phyloP scores from a whole-genome alignment of 2,888 invertebrate genomes.

The Teleogryllus oceanicus region DNA sequence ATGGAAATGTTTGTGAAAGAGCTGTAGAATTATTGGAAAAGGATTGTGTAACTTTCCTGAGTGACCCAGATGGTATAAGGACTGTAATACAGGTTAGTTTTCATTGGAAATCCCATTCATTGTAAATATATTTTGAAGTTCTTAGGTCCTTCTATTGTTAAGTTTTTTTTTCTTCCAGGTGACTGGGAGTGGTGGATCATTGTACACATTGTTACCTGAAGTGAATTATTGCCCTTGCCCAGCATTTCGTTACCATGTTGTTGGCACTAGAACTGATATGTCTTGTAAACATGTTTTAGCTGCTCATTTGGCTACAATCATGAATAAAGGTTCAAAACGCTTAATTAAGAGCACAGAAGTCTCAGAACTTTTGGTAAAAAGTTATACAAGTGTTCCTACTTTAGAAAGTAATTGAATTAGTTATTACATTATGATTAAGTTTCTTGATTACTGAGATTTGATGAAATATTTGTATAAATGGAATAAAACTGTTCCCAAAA shows the following conservation, averaged over 20 bases:
- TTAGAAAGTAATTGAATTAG: too few species aligned
- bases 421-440: too few species aligned
- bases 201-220: slow-evolving; percentile 36
- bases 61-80: slow-evolving; percentile 26
- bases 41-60: slow-evolving; percentile 32
- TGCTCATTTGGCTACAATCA: slow-evolving; percentile 32
- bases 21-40: slow-evolving; percentile 36
- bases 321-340: slow-evolving; percentile 27
- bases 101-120: neutral
- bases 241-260: slow-evolving; percentile 35
- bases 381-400: neutral
- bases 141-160: neutral
- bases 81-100: slow-evolving; percentile 32
- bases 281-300: slow-evolving; percentile 37
- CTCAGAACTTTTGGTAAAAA: neutral
- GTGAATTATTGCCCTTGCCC: slow-evolving; percentile 36
- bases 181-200: slow-evolving; percentile 34
- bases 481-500: too few species aligned
- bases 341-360: neutral
- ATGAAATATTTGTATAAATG: too few species aligned
- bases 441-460: too few species aligned
- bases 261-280: slow-evolving; percentile 30
- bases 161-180: slow-evolving; percentile 31
- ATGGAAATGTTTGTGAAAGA: slow-evolving; percentile 34
- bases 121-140: neutral